phyloP scores from a whole-genome alignment of 92 coral and sea anemone genomes.

The Desmophyllum pertusum region DNA sequence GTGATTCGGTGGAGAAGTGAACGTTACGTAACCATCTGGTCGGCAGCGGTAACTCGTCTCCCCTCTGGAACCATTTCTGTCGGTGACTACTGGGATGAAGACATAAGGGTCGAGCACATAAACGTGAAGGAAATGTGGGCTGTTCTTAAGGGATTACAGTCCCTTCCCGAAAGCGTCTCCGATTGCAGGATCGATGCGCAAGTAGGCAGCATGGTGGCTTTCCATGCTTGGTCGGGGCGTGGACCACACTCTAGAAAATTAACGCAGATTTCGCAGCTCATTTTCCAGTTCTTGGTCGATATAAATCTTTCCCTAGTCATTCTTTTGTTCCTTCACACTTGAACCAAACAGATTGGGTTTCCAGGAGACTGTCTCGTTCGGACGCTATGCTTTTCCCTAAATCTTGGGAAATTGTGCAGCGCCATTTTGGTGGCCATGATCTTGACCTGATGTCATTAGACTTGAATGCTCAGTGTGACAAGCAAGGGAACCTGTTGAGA shows the following conservation, averaged over 20 bases:
- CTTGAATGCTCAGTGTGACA: slow-evolving; percentile 44
- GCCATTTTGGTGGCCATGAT: slow-evolving; percentile 61
- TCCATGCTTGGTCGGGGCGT: slow-evolving; percentile 24
- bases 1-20: slow-evolving; percentile 51
- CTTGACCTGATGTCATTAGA: slow-evolving; percentile 59
- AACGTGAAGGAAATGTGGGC: too few relatives aligned
- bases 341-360: slow-evolving; percentile 57
- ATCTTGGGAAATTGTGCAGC: slow-evolving; percentile 31
- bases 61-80: slow-evolving; percentile 42
- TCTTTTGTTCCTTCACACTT: background rate
- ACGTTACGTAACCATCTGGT: slow-evolving; percentile 44
- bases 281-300: slow-evolving; percentile 18
- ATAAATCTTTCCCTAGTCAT: background rate
- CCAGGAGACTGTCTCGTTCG: slow-evolving; percentile 46
- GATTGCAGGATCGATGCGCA: too few relatives aligned
- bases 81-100: slow-evolving; percentile 63
- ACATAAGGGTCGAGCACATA: background rate
- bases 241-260: slow-evolving; percentile 24
- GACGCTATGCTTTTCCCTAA: slow-evolving; percentile 38
- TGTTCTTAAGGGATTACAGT: too few relatives aligned
- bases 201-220: too few relatives aligned
- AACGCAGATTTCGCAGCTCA: background rate
- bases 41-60: slow-evolving; percentile 51
- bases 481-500: slow-evolving; percentile 28
- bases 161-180: too few relatives aligned